Percentiles rank a stretch among this genome's conserved stretches.
phyloP scores from a whole-genome alignment of 2,797 vertebrate genomes.

The Pseudochaenichthys georgianus region DNA sequence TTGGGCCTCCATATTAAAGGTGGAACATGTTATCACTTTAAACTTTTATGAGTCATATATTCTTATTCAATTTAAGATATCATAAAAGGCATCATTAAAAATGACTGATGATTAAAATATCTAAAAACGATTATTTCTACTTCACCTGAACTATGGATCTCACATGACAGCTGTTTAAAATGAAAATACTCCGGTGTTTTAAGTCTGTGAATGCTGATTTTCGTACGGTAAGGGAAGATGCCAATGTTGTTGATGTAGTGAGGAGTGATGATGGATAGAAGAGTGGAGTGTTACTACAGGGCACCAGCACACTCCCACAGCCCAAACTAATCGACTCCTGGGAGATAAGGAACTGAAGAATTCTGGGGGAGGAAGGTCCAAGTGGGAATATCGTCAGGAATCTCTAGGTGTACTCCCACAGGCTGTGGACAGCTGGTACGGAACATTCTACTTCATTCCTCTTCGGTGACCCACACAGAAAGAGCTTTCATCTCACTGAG shows the following conservation, averaged over 20 bases:
- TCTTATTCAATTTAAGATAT: not conserved
- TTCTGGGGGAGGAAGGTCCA: conserved; percentile 58
- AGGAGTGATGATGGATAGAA: not conserved
- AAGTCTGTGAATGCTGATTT: not conserved
- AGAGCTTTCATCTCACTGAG: not conserved
- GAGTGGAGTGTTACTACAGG: conserved; percentile 7
- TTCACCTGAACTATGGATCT: not conserved
- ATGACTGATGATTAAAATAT: not conserved
- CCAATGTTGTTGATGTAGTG: not conserved
- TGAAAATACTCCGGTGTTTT: not conserved
- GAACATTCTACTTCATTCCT: not conserved
- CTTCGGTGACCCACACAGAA: not conserved
- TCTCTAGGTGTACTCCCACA: conserved; percentile 55
- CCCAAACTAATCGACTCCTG: conserved; percentile 37
- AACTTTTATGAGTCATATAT: too few relatives aligned
- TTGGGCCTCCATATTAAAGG: too few relatives aligned
- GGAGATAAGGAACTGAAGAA: conserved; percentile 54
- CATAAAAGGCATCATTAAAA: not conserved
- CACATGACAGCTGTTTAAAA: not conserved
- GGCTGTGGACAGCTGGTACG: conserved; percentile 47
- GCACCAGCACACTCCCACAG: conserved; percentile 24
- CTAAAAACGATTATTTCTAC: not conserved
- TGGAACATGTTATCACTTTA: too few relatives aligned
- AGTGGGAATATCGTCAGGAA: conserved; percentile 31
- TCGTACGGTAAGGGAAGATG: not conserved